Base-by-base conservation (phyloP, 2,113 vertebrate species). In the Sinocyclocheilus anshuiensis region DNA sequence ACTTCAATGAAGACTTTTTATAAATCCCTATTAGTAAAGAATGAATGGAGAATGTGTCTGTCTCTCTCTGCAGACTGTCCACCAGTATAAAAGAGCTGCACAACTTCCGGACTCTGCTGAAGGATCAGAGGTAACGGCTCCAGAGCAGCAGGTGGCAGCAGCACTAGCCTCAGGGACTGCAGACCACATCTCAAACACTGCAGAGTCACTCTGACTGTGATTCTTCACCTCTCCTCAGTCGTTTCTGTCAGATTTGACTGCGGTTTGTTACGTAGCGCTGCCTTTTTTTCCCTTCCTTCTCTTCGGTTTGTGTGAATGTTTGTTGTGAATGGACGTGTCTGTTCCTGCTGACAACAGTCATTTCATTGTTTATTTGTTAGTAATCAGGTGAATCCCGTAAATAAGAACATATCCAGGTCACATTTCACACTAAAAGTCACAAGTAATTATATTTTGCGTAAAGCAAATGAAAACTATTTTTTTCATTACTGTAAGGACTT, bases 41-140 rank as follows among this genome's bases (percentile, higher is more conserved):
- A 42, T 8, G 11, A 48, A 10, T 11, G 45, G 11, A 48, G 2
- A 10, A 10, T 11, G 45, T 48, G 45, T 48, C 9, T 33, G 15
- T 67, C 0, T 69, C 53, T 55, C 90, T 87, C 0, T 42, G 1
- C 90, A 99, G 98, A 90, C 95, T 99, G 91, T 98, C 97, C 89
- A 98, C 97, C 65, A 99, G 97, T 90, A 97, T 99, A 89, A 95
- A 95, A 86, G 97, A 99, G 86, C 92, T 99, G 81, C 96, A 98
- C 92, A 96, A 93, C 88, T 99, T 99, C 94, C 97, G 97, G 92
- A 88, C 93, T 78, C 94, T 98, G 91, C 67, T 99, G 87, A 95
- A 96, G 75, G 94, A 96, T 59, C 94, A 91, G 1, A 98, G 97
- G 97, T 98, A 97, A 97, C 96, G 91, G 50, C 86, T 81, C 67